Conservation (phyloP, 2,888 invertebrate species). For the Athripsodes cinereus region DNA sequence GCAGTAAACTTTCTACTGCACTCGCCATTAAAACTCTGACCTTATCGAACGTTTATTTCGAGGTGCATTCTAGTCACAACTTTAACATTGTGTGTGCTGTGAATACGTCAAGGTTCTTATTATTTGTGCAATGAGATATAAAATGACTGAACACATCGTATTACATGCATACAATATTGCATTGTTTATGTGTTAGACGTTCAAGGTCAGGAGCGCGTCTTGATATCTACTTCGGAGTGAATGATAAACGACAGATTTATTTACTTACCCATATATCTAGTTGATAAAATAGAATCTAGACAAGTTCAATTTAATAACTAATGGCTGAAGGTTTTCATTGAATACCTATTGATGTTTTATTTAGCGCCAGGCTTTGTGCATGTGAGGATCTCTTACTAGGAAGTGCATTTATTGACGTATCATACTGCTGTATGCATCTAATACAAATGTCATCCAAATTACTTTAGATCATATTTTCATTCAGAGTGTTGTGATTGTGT, state of each 20-base stretch:
- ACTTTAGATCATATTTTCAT: background rate
- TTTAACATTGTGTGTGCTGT: background rate
- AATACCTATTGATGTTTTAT: background rate
- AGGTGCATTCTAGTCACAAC: background rate
- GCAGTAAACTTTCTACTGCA: background rate
- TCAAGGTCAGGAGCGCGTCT: constrained; percentile 8
- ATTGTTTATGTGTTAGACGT: background rate
- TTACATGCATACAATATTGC: no score
- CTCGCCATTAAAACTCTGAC: background rate
- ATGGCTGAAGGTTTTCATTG: no score
- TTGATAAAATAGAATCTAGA: no score
- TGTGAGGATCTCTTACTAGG: background rate
- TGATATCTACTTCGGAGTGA: constrained; percentile 9
- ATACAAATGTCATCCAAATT: background rate
- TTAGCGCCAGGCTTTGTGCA: background rate
- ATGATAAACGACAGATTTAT: constrained; percentile 7
- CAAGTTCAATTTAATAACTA: no score
- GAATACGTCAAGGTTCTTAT: background rate
- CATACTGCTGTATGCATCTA: background rate
- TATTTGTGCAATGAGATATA: background rate
- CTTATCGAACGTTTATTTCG: background rate
- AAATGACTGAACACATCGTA: no score
- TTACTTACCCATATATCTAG: background rate
- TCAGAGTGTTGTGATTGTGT: background rate
- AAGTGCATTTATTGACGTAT: no score